Evolutionary conservation across 2,888 invertebrate genomes (phyloP).

Genomic region (Pheosia gnoma): DNA sequence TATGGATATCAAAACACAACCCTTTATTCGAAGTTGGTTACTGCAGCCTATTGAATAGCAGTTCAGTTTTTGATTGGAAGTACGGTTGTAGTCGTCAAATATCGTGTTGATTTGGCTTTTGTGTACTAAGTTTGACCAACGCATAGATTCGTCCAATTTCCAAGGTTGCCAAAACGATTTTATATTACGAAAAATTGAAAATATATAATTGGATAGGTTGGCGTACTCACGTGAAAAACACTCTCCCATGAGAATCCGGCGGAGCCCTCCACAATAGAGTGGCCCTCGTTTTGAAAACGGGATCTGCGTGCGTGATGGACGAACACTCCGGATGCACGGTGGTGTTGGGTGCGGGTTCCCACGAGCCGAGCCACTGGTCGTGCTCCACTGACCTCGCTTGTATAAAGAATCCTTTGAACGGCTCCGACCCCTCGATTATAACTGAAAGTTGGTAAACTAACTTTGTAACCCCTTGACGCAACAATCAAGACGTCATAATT

Average conservation of each 20-base stretch:
- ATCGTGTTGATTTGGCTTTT: too few species aligned
- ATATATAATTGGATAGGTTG: not conserved
- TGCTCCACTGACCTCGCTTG: conserved; percentile 90
- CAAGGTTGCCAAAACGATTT: too few species aligned
- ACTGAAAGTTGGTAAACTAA: conserved; percentile 65
- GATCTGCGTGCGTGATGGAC: conserved; percentile 91
- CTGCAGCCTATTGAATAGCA: too few species aligned
- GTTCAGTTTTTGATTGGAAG: too few species aligned
- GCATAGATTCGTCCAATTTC: too few species aligned
- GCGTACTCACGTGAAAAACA: conserved; percentile 91
- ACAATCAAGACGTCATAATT: too few species aligned
- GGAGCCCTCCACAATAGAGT: conserved; percentile 91
- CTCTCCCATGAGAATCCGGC: conserved; percentile 85
- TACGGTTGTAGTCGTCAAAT: too few species aligned
- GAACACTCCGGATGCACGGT: conserved; percentile 91
- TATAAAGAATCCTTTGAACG: conserved; percentile 93
- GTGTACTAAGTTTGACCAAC: too few species aligned
- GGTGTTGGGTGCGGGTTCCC: conserved; percentile 89
- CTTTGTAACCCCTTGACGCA: not conserved
- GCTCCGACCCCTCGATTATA: conserved; percentile 80
- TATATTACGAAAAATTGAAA: too few species aligned
- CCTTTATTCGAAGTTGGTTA: too few species aligned
- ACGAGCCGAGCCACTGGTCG: conserved; percentile 90
- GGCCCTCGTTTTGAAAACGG: conserved; percentile 88
- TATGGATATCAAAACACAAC: too few species aligned